Evolutionary conservation across 2,888 invertebrate species (phyloP), one percentile per base, ranked within the genome.

Genomic region (Gortyna flavago): DNA sequence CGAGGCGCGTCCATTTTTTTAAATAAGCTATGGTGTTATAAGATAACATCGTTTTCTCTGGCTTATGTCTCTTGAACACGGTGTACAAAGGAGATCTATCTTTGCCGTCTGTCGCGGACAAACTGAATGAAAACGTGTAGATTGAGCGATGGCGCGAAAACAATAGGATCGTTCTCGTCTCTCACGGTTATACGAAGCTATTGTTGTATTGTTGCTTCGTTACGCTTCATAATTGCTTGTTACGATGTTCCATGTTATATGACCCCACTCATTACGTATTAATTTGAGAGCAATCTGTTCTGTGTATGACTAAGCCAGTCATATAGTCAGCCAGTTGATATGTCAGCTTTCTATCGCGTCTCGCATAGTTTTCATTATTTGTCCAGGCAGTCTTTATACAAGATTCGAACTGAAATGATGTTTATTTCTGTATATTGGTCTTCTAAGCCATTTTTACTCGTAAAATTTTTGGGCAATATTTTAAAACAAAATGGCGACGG

Each of bases 221-320:
- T 81, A 74, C 68, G 71, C 70, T 74, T 72, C 67, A 66, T 84
- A 78, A 86, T 87, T 87, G 76, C 76, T 84, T 70, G 61, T 81
- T 73, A 74, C 69, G 80, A 67, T 66, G 70, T 21, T 72, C 65
- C 18, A 35, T 29, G 84, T 54, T 73, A 16, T 11, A 66, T 73
- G 73, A 73, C 80, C 48, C 18, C 32, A 62, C 38, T 69, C 35
- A 38, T 71, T 83, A 71, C 57, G 61, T 29, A 71, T 51, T 67
- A 41, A 62, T 66, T 79, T 66, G 29, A 66, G 51, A 59, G 32
- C 65, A 61, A 59, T 81, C 32, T 35, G 48, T 59, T 51, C 4
- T 38, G n/a, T 18, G n/a, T 51, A 75, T 79, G 81, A 79, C 65
- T 54, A 51, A 74, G 74, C 16, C 21, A n/a, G n/a, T n/a, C 5